Percentiles rank a stretch among this genome's conserved stretches.
phyloP scores from a whole-genome alignment of 2,113 vertebrate genomes.

The Mola mola region DNA sequence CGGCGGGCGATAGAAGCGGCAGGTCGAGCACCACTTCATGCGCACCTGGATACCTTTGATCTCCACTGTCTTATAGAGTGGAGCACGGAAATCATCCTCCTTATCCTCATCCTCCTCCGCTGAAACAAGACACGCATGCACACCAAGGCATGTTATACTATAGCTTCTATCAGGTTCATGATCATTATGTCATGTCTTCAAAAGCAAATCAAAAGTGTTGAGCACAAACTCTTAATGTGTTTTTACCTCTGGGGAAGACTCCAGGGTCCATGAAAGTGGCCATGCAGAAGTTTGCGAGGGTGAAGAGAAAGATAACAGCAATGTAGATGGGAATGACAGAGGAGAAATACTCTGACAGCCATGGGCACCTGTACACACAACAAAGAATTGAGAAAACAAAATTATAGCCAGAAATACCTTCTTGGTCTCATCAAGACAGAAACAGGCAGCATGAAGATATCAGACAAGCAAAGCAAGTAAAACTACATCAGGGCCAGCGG shows the following conservation, averaged over 20 bases:
- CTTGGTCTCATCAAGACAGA: no score
- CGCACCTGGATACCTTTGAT: slow-evolving; percentile 97
- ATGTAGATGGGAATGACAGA: slow-evolving; percentile 90
- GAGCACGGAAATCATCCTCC: slow-evolving; percentile 97
- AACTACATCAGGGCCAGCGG: no score
- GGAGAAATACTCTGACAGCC: slow-evolving; percentile 89
- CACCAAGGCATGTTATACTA: neutral
- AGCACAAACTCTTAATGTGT: neutral
- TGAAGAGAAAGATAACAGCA: slow-evolving; percentile 92
- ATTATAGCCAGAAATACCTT: neutral
- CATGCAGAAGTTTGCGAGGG: slow-evolving; percentile 98
- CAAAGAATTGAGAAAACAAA: neutral
- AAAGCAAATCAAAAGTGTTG: neutral
- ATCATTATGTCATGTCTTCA: neutral
- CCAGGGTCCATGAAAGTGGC: slow-evolving; percentile 99
- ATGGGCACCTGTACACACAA: slow-evolving; percentile 85
- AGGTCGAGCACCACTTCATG: slow-evolving; percentile 99
- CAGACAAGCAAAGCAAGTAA: no score
- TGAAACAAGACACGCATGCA: slow-evolving; percentile 60
- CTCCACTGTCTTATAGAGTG: slow-evolving; percentile 97
- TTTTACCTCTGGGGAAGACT: slow-evolving; percentile 94
- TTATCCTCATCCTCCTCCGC: slow-evolving; percentile 98
- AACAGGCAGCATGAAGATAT: no score
- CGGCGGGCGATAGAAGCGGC: slow-evolving; percentile 96
- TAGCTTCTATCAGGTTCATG: no score